Percentiles rank a stretch among this genome's conserved stretches.
Conservation (phyloP, 2,888 invertebrate species). For the Eurytoma californica region DNA sequence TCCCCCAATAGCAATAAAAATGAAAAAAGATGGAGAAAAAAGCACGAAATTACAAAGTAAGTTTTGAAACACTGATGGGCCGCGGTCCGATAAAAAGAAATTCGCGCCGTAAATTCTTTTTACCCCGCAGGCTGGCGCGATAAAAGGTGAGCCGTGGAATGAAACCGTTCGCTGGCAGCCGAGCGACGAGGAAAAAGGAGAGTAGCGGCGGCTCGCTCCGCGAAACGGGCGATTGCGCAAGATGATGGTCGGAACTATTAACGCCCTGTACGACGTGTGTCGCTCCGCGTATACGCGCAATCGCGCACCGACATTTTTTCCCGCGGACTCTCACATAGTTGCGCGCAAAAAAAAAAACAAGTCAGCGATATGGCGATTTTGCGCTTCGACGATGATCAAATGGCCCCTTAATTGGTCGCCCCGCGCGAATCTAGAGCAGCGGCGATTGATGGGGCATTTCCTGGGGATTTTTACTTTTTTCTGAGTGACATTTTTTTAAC, state of each 20-base stretch:
- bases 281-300: neutral
- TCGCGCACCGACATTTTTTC: constrained; percentile 5
- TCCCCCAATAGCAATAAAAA: too few relatives aligned
- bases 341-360: neutral
- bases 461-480: too few relatives aligned
- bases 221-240: constrained; percentile 38
- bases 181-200: too few relatives aligned
- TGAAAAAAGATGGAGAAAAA: too few relatives aligned
- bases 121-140: neutral
- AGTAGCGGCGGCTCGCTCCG: neutral
- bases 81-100: constrained; percentile 6
- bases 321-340: neutral
- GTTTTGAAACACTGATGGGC: too few relatives aligned
- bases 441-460: too few relatives aligned
- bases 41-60: too few relatives aligned
- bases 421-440: too few relatives aligned
- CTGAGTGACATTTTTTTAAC: too few relatives aligned
- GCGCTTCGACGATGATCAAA: too few relatives aligned
- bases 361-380: neutral
- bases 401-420: too few relatives aligned
- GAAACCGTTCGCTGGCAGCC: too few relatives aligned
- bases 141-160: constrained; percentile 8
- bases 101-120: constrained; percentile 18
- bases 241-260: constrained; percentile 42
- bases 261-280: constrained; percentile 23